These are phyloP conservation scores for Meandrina meandrites DNA, from an alignment of 92 coral and sea anemone species.

Conservation along the genomic window DNA sequence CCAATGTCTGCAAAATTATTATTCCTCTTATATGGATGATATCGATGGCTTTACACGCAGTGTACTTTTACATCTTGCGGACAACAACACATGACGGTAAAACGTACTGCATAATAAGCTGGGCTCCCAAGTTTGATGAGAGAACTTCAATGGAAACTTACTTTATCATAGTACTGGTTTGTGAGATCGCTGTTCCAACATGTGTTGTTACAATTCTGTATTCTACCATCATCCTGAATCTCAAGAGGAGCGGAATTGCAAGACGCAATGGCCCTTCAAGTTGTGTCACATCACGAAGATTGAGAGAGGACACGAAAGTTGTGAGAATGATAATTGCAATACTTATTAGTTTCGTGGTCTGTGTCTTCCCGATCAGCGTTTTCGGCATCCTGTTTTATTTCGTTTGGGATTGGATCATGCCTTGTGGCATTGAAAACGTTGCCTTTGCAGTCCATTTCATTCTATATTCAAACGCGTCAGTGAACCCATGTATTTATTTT, in stretches of 20 bases:
- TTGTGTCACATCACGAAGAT: constrained; percentile 12
- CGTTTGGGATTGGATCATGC: constrained; percentile 4
- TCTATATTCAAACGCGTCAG: not conserved
- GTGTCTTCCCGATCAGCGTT: not conserved
- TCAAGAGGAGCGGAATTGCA: not conserved
- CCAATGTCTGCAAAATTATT: not conserved
- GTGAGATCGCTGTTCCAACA: constrained; percentile 18
- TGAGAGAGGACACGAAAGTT: constrained; percentile 26
- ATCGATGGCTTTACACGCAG: constrained; percentile 15
- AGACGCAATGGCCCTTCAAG: not conserved
- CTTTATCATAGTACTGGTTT: constrained; percentile 16
- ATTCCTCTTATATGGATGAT: constrained; percentile 33
- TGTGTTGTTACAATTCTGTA: constrained; percentile 14
- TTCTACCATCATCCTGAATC: constrained; percentile 17
- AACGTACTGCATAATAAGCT: constrained; percentile 19
- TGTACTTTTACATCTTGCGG: constrained; percentile 19
- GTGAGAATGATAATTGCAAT: not conserved
- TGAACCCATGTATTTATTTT: not conserved
- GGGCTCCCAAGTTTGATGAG: constrained; percentile 31
- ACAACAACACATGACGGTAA: not conserved
- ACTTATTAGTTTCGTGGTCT: not conserved
- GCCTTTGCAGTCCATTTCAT: not conserved
- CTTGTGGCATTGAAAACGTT: not conserved
- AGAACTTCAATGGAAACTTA: not conserved
- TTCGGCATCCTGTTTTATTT: not conserved